Conservation (phyloP, 2,113 vertebrate genomes). For the Mobula birostris region DNA sequence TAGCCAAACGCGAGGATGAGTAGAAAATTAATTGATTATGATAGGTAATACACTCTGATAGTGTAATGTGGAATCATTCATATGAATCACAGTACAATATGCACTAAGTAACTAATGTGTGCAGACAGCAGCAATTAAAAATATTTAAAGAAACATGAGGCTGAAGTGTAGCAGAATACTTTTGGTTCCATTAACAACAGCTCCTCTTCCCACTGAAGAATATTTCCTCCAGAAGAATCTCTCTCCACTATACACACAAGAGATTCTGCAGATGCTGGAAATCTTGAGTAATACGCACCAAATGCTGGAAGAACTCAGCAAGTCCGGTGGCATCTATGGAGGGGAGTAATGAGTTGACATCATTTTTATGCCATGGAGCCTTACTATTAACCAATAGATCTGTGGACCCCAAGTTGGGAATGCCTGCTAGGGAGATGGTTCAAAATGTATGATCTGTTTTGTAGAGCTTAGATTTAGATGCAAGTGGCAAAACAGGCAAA, state of each 20-base stretch:
- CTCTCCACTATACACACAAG: background rate
- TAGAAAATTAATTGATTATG: constrained; percentile 27
- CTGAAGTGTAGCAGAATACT: background rate
- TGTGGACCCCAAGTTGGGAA: too few relatives aligned
- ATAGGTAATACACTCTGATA: background rate
- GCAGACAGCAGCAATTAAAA: background rate
- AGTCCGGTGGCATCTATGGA: too few relatives aligned
- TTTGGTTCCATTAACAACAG: background rate
- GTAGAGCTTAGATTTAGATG: background rate
- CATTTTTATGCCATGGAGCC: too few relatives aligned
- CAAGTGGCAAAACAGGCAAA: background rate
- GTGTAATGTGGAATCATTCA: background rate
- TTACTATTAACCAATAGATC: too few relatives aligned
- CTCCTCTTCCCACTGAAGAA: background rate
- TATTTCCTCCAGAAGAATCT: background rate
- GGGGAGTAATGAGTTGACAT: too few relatives aligned
- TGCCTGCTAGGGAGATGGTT: background rate
- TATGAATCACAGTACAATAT: background rate
- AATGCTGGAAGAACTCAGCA: too few relatives aligned
- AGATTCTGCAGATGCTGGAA: too few relatives aligned
- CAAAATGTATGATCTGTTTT: background rate
- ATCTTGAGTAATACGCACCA: too few relatives aligned
- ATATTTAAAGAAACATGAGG: background rate
- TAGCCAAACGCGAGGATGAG: background rate
- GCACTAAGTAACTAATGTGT: background rate